Evolutionary conservation across 2,888 invertebrate genomes (phyloP).

Genomic region (Nemapogon koenigi): DNA sequence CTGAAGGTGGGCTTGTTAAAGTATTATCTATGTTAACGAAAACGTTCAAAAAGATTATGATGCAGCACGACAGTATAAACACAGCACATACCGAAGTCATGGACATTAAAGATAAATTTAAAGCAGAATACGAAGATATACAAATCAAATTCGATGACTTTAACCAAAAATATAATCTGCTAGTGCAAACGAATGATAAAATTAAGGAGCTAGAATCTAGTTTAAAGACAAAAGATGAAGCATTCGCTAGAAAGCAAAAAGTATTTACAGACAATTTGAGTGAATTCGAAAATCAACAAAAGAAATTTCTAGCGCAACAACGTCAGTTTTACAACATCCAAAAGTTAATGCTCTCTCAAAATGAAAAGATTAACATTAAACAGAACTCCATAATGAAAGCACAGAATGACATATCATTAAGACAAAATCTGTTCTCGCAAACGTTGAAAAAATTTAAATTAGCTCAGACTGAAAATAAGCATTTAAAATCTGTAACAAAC

Average conservation of each 20-base stretch:
- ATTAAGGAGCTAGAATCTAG: conserved; percentile 28
- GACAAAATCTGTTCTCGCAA: conserved; percentile 43
- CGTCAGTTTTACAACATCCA: conserved; percentile 46
- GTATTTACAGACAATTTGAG: conserved; percentile 32
- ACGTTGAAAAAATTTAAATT: conserved; percentile 46
- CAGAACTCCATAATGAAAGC: conserved; percentile 44
- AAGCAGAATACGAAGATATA: conserved; percentile 25
- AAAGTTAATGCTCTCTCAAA: conserved; percentile 42
- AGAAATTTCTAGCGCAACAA: conserved; percentile 44
- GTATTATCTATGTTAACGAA: conserved; percentile 44
- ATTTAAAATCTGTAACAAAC: conserved; percentile 1
- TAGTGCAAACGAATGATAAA: conserved; percentile 31
- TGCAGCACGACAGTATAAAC: conserved; percentile 43
- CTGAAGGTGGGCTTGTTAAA: conserved; percentile 43
- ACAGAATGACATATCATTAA: conserved; percentile 45
- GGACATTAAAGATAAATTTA: conserved; percentile 30
- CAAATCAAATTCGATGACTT: conserved; percentile 36
- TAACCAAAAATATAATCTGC: conserved; percentile 32
- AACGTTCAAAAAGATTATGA: conserved; percentile 49
- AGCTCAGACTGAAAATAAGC: conserved; percentile 24
- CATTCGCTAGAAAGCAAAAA: conserved; percentile 29
- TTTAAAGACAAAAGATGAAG: conserved; percentile 27
- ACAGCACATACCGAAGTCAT: conserved; percentile 31
- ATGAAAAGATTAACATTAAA: conserved; percentile 43
- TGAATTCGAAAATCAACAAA: conserved; percentile 46